Evolutionary conservation across 2,888 invertebrate species (phyloP), one percentile per base, ranked within the genome.

Genomic region (Eulithis testata): DNA sequence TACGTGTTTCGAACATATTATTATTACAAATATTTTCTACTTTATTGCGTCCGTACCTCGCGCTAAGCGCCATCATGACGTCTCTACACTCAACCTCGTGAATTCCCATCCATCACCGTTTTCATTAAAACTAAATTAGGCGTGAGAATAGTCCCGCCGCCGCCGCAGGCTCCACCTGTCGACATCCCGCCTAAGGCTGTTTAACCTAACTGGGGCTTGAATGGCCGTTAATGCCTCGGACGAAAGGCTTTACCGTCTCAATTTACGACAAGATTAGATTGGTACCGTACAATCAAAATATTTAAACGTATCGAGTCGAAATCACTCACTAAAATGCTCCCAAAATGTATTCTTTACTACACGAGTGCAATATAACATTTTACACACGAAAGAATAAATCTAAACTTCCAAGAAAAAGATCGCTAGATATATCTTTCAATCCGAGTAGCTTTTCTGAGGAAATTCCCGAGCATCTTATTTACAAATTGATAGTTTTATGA

Each of bases 41-140:
- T 64, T 64, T 64, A 64, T 59, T 59, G 54, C 6, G 31, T 31
- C 31, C 63, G 44, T 12, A 50, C 4, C 49, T 3, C 11, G 49
- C 11, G 8, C 11, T 6, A 27, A 52, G 44, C 45, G 45, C 4
- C 11, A n/a, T 7, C 45, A 4, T 6, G n/a, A n/a, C n/a, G 11
- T 12, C 45, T n/a, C 27, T 40, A 7, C 11, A 51, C 55, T 9
- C 31, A 36, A 31, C 53, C 21, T 58, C 49, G 58, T 63, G 47
- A 57, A 58, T 40, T 31, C 57, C 14, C 53, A 64, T 64, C 54
- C 31, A 64, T 64, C 54, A 59, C 64, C 43, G 54, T 31, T 64
- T 64, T 59, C 49, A 64, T 64, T 64, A 59, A 64, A 60, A 66
- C 53, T 63, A 63, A 66, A 66, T 66, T 63, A 60, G 49, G 53